phyloP scores from a whole-genome alignment of 2,797 vertebrate species.

The Poecile montanus region DNA sequence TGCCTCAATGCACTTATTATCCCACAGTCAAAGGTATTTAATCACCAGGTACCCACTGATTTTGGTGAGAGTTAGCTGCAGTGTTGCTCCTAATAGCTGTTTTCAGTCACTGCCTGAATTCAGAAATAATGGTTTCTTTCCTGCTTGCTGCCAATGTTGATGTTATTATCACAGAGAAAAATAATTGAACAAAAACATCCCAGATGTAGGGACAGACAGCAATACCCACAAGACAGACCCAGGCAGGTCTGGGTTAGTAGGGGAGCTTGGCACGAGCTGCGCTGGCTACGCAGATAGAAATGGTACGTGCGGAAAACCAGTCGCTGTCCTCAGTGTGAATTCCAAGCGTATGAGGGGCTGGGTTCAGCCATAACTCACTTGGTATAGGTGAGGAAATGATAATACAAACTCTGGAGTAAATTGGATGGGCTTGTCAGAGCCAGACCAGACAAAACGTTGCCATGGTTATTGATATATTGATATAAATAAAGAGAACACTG shows the following conservation, averaged over 20 bases:
- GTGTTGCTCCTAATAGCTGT: background rate
- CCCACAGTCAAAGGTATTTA: background rate
- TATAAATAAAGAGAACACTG: slow-evolving; percentile 22
- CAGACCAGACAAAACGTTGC: slow-evolving; percentile 55
- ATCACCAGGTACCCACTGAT: background rate
- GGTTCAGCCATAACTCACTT: background rate
- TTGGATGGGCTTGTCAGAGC: slow-evolving; percentile 50
- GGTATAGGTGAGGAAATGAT: slow-evolving; percentile 5
- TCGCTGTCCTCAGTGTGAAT: background rate
- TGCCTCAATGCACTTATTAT: background rate
- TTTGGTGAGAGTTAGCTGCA: background rate
- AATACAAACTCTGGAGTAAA: slow-evolving; percentile 3
- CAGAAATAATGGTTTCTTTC: background rate
- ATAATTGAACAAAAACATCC: background rate
- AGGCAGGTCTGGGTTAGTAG: background rate
- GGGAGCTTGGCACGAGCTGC: background rate
- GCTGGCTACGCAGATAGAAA: background rate
- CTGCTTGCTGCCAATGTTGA: background rate
- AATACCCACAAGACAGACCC: background rate
- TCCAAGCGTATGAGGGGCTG: background rate
- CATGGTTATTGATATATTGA: slow-evolving; percentile 61
- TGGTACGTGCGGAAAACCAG: background rate
- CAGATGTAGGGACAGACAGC: background rate
- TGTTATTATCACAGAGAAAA: background rate
- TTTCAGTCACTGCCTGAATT: background rate